Conservation (phyloP, 2,888 invertebrate genomes). For the Microchrysa polita region DNA sequence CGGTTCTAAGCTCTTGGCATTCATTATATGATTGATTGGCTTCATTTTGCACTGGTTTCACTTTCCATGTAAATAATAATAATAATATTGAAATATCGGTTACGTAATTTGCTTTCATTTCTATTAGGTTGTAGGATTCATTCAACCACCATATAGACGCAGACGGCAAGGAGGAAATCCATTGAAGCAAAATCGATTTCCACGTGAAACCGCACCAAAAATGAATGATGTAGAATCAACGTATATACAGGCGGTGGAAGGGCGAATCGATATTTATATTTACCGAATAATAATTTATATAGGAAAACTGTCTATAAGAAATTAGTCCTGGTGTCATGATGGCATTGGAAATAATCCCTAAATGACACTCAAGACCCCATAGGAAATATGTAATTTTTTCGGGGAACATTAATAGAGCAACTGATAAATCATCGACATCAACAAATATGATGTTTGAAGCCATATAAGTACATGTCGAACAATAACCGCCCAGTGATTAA, state of each 20-base stretch:
- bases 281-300: too few relatives aligned
- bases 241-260: neutral
- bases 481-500: too few relatives aligned
- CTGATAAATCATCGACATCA: too few relatives aligned
- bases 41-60: neutral
- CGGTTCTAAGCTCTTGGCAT: neutral
- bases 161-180: neutral
- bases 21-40: constrained; percentile 1
- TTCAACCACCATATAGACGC: neutral
- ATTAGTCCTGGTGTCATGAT: too few relatives aligned
- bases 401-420: too few relatives aligned
- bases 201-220: neutral
- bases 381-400: too few relatives aligned
- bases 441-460: too few relatives aligned
- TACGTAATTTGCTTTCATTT: neutral
- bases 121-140: neutral
- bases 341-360: too few relatives aligned
- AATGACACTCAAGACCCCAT: too few relatives aligned
- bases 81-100: neutral
- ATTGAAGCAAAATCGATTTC: neutral
- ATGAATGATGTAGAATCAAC: neutral
- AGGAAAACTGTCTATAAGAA: too few relatives aligned
- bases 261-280: too few relatives aligned
- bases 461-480: too few relatives aligned
- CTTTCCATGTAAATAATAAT: constrained; percentile 6